A percentile compares a stretch with the other conserved stretches of the same genome.
Evolutionary conservation across 2,113 vertebrate genomes (phyloP).

Genomic region (Irena cyanogastra): DNA sequence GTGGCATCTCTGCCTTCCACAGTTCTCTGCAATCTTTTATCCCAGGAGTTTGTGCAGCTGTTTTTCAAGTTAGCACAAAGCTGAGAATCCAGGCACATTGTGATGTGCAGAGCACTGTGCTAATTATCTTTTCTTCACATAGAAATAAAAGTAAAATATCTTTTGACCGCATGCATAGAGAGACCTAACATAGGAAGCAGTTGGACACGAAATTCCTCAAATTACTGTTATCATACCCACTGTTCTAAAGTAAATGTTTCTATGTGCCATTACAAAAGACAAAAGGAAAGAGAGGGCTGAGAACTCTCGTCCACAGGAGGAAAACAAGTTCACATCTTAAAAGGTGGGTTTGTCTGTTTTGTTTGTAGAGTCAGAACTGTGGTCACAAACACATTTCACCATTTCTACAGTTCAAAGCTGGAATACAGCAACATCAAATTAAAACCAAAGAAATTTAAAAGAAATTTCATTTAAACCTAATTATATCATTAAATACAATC

Average conservation of each 20-base stretch:
- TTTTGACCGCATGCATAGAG: not conserved
- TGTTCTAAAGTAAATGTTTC: not conserved
- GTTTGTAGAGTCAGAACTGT: not conserved
- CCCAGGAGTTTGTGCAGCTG: not conserved
- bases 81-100: fast-evolving
- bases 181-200: fast-evolving
- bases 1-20: not conserved
- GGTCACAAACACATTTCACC: not conserved
- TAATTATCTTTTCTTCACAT: not conserved
- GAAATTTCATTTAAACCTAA: not conserved
- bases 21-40: not conserved
- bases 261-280: not conserved
- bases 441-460: not conserved
- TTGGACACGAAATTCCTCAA: not conserved
- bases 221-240: not conserved
- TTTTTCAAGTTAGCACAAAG: not conserved
- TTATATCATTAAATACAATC: constrained; percentile 24
- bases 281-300: not conserved
- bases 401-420: not conserved
- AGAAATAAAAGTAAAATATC: not conserved
- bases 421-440: not conserved
- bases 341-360: not conserved
- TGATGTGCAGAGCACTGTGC: not conserved
- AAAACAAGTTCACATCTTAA: not conserved
- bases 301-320: not conserved